Evolutionary conservation across 2,113 vertebrate species (phyloP), one percentile per base, ranked within the genome.

Genomic region (Chloropsis cyanopogon): DNA sequence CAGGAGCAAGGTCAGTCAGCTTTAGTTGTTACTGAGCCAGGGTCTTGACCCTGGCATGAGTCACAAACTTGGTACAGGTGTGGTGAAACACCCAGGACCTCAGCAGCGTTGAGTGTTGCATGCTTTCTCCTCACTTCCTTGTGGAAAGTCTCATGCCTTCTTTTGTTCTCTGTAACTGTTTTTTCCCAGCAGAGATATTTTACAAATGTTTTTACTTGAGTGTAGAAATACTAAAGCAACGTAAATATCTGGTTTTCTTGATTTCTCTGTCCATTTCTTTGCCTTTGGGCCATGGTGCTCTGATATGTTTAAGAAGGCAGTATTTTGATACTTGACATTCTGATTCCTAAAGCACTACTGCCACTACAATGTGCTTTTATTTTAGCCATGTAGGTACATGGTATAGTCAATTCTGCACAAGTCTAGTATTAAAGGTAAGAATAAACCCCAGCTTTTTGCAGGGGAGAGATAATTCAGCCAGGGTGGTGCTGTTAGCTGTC

Each of bases 61-160:
- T 76, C 53, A 50, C 33, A 47, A 31, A 52, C 12, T 10, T 18
- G 41, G 49, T 52, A 21, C 39, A 23, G 24, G 13, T 0, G 4
- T 33, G 77, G 33, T 53, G 56, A 72, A 68, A 64, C 2, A 11
- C 35, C 2, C 3, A 50, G 29, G 33, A n/a, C 14, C 18, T 47
- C 28, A 56, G 14, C 37, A 84, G 33, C 0, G 0, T 2, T 17
- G 5, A 42, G 31, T 11, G 4, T 37, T 0, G 0, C 3, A 3
- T 61, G 47, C 31, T 33, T 69, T 73, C 37, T 54, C 23, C 41
- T 87, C n/a, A 39, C 12, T 26, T 68, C 17, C 25, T 60, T 69
- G 11, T n/a, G 46, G 52, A 53, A 82, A 70, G 26, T 56, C 21
- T 84, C 21, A 56, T 1, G 1, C 26, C 14, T 61, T 78, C 23